phyloP scores from a whole-genome alignment of 2,797 vertebrate genomes.

The Eutrigla gurnardus region DNA sequence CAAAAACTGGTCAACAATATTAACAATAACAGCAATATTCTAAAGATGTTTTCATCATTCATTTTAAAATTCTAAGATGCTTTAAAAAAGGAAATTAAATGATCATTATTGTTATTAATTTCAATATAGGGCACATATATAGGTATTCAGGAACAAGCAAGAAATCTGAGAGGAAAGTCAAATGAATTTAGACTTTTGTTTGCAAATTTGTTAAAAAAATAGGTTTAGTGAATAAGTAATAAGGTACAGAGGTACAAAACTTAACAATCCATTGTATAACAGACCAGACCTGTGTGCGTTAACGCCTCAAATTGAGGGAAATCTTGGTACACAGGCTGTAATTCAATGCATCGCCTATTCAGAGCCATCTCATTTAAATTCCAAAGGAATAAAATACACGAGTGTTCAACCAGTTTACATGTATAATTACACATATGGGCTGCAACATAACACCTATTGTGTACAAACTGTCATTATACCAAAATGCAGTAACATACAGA shows the following conservation, averaged over 20 bases:
- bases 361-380: conserved; percentile 27
- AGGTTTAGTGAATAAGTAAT: not conserved
- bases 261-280: not conserved
- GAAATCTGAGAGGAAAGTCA: not conserved
- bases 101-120: not conserved
- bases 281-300: conserved; percentile 6
- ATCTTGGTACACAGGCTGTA: conserved; percentile 16
- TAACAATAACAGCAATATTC: not conserved
- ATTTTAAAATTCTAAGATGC: not conserved
- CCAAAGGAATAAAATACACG: conserved; percentile 23
- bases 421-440: not conserved
- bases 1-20: not conserved
- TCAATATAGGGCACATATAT: not conserved
- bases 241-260: not conserved
- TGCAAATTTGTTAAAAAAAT: not conserved
- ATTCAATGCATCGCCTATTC: not conserved
- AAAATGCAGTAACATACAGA: not conserved
- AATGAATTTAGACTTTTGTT: not conserved
- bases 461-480: not conserved
- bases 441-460: not conserved
- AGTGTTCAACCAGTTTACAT: not conserved
- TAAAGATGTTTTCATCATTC: no score
- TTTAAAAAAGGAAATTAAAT: not conserved
- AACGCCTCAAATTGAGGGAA: conserved; percentile 27
- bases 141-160: not conserved